Percentiles rank a stretch among this genome's conserved stretches.
Evolutionary conservation across 2,113 vertebrate genomes (phyloP).

Genomic region (Psittacula cyanocephala): DNA sequence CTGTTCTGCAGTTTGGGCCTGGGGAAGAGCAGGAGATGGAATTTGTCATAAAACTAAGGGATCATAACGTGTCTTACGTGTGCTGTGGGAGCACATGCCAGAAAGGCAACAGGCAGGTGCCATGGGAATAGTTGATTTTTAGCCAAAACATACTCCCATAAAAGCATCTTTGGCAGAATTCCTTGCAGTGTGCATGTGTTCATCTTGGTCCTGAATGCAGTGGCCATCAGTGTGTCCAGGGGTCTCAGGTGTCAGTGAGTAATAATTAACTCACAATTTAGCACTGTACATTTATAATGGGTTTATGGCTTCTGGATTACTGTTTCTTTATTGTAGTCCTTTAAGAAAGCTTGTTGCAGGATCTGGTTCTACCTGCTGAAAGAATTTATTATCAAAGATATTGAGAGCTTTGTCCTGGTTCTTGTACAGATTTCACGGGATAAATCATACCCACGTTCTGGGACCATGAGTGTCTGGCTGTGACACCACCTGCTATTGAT

Average conservation of each 20-base stretch:
- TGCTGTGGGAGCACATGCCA: rapidly evolving
- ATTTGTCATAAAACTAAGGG: not conserved
- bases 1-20: not conserved
- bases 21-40: not conserved
- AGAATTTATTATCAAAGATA: constrained; percentile 34
- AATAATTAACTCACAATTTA: not conserved
- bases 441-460: not conserved
- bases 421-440: not conserved
- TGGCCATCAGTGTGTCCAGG: not conserved
- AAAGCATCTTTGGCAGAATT: not conserved
- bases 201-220: rapidly evolving
- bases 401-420: constrained; percentile 19
- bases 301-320: not conserved
- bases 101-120: not conserved
- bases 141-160: not conserved
- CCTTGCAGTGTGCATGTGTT: not conserved
- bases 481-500: constrained; percentile 55
- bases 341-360: not conserved
- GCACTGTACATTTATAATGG: not conserved
- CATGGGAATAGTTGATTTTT: not conserved
- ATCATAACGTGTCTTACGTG: rapidly evolving
- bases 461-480: not conserved
- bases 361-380: constrained; percentile 26
- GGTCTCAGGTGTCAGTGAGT: not conserved
- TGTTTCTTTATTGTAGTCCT: not conserved